phyloP scores from a whole-genome alignment of 2,888 invertebrate genomes.

The Drosophila kanekoi region DNA sequence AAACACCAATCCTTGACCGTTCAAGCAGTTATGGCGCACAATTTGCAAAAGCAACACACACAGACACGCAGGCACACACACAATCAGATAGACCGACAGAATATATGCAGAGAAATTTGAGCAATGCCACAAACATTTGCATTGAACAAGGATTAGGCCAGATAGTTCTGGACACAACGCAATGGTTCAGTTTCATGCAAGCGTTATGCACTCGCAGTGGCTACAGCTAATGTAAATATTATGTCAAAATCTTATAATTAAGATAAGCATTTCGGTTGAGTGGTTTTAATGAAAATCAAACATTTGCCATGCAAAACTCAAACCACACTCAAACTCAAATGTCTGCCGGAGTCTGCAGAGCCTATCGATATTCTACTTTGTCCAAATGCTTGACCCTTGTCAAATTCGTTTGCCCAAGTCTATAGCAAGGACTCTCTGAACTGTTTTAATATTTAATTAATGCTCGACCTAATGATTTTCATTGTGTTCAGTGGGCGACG shows the following conservation, averaged over 20 bases:
- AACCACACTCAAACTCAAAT: constrained; percentile 12
- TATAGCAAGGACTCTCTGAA: not conserved
- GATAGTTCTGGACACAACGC: constrained; percentile 8
- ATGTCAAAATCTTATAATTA: constrained; percentile 76
- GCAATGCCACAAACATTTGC: constrained; percentile 54
- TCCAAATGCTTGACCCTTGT: not conserved
- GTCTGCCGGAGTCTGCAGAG: not conserved
- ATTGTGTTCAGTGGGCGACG: constrained; percentile 1
- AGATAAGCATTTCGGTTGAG: constrained; percentile 68
- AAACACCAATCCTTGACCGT: constrained; percentile 31
- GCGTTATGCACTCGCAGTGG: constrained; percentile 50
- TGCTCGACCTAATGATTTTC: constrained; percentile 31
- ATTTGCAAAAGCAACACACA: constrained; percentile 7
- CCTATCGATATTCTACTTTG: constrained; percentile 18
- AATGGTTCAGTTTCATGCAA: constrained; percentile 2
- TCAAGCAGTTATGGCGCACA: constrained; percentile 3
- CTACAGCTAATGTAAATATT: constrained; percentile 68
- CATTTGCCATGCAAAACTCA: constrained; percentile 40
- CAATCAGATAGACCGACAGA: not conserved
- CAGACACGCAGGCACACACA: not conserved
- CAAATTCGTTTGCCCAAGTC: not conserved
- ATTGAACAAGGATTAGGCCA: constrained; percentile 38
- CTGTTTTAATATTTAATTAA: constrained; percentile 57
- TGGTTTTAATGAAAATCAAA: constrained; percentile 76
- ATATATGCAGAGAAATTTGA: constrained; percentile 25